phyloP scores from a whole-genome alignment of 2,888 invertebrate genomes.

The Alitta virens region DNA sequence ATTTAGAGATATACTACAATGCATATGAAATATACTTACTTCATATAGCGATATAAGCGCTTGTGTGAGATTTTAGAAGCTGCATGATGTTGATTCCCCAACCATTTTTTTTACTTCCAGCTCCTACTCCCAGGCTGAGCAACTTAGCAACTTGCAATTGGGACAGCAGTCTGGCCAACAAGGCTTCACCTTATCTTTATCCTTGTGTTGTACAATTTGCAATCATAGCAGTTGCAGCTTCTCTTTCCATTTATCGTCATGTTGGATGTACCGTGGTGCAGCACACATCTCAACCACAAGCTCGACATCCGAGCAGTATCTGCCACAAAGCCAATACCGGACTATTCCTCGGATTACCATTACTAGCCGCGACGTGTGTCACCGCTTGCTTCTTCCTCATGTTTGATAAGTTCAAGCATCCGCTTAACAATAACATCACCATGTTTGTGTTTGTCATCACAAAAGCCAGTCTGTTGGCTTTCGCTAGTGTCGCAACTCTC shows the following conservation, averaged over 20 bases:
- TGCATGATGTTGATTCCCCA: no score
- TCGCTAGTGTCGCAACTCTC: neutral
- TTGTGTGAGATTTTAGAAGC: no score
- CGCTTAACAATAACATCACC: constrained; percentile 3
- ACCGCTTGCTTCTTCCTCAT: constrained; percentile 9
- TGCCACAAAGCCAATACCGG: constrained; percentile 12
- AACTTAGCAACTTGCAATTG: no score
- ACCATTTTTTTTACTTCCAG: no score
- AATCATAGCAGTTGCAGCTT: constrained; percentile 3
- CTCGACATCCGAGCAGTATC: neutral
- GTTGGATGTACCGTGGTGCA: constrained; percentile 2
- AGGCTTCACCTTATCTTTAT: constrained; percentile 9
- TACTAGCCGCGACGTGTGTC: constrained; percentile 1
- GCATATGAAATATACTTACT: no score
- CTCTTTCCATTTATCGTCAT: neutral
- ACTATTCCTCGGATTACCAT: constrained; percentile 8
- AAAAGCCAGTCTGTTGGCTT: neutral
- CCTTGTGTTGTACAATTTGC: constrained; percentile 2
- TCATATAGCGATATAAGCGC: no score
- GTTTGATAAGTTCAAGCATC: neutral
- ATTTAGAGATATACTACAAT: no score
- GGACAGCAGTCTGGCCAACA: constrained; percentile 2
- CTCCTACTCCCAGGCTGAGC: no score
- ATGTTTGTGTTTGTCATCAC: constrained; percentile 6
- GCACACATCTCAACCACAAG: no score